Percentiles rank a stretch among this genome's conserved stretches.
phyloP scores from a whole-genome alignment of 1,140 invertebrate species.

The Drosophila insularis region DNA sequence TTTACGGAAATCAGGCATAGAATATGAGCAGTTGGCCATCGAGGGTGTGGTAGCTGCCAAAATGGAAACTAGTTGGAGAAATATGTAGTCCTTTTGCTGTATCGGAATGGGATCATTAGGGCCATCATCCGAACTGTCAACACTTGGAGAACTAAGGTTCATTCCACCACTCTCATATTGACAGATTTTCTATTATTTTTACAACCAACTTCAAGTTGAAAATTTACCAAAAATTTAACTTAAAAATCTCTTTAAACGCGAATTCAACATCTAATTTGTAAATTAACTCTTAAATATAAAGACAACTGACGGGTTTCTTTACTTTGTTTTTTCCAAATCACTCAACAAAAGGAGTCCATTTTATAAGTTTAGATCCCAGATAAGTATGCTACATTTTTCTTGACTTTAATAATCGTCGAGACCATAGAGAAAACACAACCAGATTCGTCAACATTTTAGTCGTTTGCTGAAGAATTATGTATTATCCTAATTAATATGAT shows the following conservation, averaged over 20 bases:
- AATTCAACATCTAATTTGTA: too few relatives aligned
- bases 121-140: conserved; percentile 9
- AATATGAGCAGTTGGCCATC: background rate
- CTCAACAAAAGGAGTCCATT: too few relatives aligned
- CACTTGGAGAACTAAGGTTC: conserved; percentile 5
- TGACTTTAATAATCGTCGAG: too few relatives aligned
- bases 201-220: too few relatives aligned
- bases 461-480: too few relatives aligned
- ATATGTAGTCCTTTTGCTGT: conserved; percentile 1
- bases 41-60: background rate
- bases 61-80: conserved; percentile 6
- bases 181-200: background rate
- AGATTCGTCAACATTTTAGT: too few relatives aligned
- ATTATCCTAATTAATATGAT: too few relatives aligned
- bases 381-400: background rate
- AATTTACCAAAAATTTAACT: background rate
- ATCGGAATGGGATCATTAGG: conserved; percentile 8
- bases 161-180: conserved; percentile 1
- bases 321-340: background rate
- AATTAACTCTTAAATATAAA: too few relatives aligned
- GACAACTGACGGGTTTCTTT: too few relatives aligned
- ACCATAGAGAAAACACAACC: too few relatives aligned
- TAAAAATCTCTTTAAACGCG: too few relatives aligned
- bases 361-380: background rate
- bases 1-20: conserved; percentile 39